Base-by-base conservation (phyloP, 2,888 invertebrate species). In the Hybos culiciformis region DNA sequence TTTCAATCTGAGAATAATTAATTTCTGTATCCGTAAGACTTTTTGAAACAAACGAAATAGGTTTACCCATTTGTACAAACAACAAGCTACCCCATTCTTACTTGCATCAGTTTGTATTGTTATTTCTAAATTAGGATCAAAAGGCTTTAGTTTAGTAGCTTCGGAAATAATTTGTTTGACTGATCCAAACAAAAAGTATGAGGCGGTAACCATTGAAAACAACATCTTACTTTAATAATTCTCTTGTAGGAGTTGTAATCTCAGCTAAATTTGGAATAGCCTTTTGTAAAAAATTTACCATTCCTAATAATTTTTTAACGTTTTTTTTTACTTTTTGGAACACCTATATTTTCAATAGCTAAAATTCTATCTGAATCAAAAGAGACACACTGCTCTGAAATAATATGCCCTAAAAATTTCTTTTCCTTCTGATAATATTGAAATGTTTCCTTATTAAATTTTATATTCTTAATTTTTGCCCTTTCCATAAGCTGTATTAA, bases 41-140 rank as follows among this genome's bases (percentile, higher is more conserved):
- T 39, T 3, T 51, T 26, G 42, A 59, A 45, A 52, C 58, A 47
- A 51, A 63, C 51, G 49, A 58, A 48, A 48, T 61, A 56, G 31
- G 63, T 39, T 42, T 53, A 62, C 53, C 44, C 44, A 48, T 9
- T 45, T 24, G 17, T 51, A 33, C 48, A 43, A 7, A 41, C 48
- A 47, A 53, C 54, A 21, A 44, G 38, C 17, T 41, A 49, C n/a
- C 11, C 29, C n/a, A 29, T n/a, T 6, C 11, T 29, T 29, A n/a
- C 11, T 29, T 6, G 43, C 44, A 42, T 49, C 46, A 11, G 46
- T 42, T 21, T 46, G 42, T 42, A 47, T 45, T 19, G 15, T 14
- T 9, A 43, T 12, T n/a, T 14, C 7, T 9, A 26, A 29, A 7
- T 12, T 24, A 14, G 15, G 14, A 31, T 17, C n/a, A 15, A 40